Evolutionary conservation across 2,113 vertebrate genomes (phyloP).

Genomic region (Sakesphorus luctuosus): DNA sequence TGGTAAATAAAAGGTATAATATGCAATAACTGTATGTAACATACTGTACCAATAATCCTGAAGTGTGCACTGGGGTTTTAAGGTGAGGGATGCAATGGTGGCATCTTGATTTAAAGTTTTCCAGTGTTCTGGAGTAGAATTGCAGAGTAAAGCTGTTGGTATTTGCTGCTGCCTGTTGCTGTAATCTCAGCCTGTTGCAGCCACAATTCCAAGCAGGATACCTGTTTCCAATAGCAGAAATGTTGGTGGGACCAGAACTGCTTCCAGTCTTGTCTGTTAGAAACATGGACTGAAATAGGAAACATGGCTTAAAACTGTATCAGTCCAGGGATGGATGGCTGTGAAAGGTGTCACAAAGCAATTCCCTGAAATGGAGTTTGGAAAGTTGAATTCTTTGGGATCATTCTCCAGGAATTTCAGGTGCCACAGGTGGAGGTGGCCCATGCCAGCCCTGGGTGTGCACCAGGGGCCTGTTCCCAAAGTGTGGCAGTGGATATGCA

Average conservation of each 20-base stretch:
- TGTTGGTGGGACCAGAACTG: not conserved
- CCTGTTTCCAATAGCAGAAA: not conserved
- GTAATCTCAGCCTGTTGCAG: not conserved
- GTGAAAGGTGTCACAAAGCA: not conserved
- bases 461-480: not conserved
- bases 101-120: not conserved
- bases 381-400: not conserved
- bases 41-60: not conserved
- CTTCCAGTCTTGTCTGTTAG: not conserved
- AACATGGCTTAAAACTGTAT: not conserved
- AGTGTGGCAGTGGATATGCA: rapidly evolving
- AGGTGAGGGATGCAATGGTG: not conserved
- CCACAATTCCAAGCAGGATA: not conserved
- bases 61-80: not conserved
- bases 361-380: not conserved
- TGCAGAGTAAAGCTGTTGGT: not conserved
- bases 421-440: not conserved
- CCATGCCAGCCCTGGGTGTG: not conserved
- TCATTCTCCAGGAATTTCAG: not conserved
- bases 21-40: not conserved
- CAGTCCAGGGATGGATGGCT: not conserved
- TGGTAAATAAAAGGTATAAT: not conserved
- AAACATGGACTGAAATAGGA: not conserved
- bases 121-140: not conserved
- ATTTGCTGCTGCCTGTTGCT: not conserved